Percentiles rank a stretch among this genome's conserved stretches.
phyloP scores from a whole-genome alignment of 2,113 vertebrate species.

The Mixornis gularis region DNA sequence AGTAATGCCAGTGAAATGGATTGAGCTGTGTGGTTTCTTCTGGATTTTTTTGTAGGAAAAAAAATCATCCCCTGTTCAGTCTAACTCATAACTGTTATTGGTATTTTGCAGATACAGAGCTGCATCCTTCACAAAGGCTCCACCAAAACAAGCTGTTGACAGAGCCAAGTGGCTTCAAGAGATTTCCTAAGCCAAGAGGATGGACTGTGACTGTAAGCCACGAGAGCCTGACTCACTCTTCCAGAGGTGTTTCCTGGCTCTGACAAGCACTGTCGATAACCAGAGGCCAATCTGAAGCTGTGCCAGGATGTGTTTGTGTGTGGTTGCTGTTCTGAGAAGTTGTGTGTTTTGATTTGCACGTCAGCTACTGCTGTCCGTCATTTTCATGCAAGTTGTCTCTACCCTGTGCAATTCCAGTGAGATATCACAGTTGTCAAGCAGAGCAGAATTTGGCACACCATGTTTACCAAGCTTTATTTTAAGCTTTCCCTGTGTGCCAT shows the following conservation, averaged over 20 bases:
- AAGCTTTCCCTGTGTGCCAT: neutral
- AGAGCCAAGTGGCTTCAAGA: conserved; percentile 65
- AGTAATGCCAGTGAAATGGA: neutral
- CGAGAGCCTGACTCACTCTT: conserved; percentile 65
- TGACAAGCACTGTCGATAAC: conserved; percentile 60
- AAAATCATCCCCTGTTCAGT: neutral
- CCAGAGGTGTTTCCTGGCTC: conserved; percentile 75
- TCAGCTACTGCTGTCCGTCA: neutral
- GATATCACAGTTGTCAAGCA: neutral
- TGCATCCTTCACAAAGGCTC: conserved; percentile 36
- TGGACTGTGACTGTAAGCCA: conserved; percentile 74
- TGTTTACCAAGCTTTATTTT: neutral
- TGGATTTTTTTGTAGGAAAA: neutral
- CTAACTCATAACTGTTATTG: neutral
- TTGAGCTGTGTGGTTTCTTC: neutral
- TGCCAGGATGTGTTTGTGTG: neutral
- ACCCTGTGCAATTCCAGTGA: neutral
- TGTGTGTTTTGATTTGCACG: neutral
- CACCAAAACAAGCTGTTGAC: conserved; percentile 6
- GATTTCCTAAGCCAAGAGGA: conserved; percentile 61
- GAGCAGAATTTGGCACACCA: neutral
- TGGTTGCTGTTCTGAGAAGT: neutral
- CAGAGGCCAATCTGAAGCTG: conserved; percentile 65
- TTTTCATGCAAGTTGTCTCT: neutral
- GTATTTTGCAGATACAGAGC: conserved; percentile 54